Conservation (phyloP, 2,888 invertebrate species). For the Protodeltote pygarga region DNA sequence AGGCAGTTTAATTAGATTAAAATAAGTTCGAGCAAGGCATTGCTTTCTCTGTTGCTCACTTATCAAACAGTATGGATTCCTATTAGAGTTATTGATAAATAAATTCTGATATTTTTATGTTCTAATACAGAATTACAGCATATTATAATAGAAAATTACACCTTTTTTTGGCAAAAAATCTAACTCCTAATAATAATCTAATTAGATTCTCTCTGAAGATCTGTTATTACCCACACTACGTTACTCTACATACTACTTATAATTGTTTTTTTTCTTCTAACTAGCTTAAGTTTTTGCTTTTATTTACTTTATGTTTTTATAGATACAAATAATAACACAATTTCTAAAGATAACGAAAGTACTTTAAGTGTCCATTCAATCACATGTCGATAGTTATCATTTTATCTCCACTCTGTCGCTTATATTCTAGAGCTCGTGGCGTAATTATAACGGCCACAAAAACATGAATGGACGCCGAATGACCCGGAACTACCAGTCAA, state of each 20-base stretch:
- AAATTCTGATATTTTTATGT: too few relatives aligned
- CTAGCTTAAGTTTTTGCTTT: too few relatives aligned
- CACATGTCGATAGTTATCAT: conserved; percentile 19
- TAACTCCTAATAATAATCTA: too few relatives aligned
- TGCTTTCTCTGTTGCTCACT: conserved; percentile 51
- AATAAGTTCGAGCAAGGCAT: conserved; percentile 41
- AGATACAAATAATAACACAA: conserved; percentile 17
- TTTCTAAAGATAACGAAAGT: conserved; percentile 8
- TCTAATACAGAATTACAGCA: too few relatives aligned
- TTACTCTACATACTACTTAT: too few relatives aligned
- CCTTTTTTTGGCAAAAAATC: too few relatives aligned
- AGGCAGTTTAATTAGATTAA: conserved; percentile 45
- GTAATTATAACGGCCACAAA: conserved; percentile 53
- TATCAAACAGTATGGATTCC: conserved; percentile 39
- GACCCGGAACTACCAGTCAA: conserved; percentile 74
- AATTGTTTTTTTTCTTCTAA: too few relatives aligned
- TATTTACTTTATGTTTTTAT: too few relatives aligned
- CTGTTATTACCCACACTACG: too few relatives aligned
- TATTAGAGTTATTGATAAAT: conserved; percentile 44
- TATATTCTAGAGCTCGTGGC: conserved; percentile 29
- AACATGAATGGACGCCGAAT: conserved; percentile 63
- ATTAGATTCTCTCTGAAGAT: too few relatives aligned
- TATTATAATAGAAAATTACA: too few relatives aligned
- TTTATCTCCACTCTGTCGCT: conserved; percentile 15
- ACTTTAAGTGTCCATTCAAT: conserved; percentile 18